Conservation (phyloP, 2,888 invertebrate species). For the Acleris sparsana region DNA sequence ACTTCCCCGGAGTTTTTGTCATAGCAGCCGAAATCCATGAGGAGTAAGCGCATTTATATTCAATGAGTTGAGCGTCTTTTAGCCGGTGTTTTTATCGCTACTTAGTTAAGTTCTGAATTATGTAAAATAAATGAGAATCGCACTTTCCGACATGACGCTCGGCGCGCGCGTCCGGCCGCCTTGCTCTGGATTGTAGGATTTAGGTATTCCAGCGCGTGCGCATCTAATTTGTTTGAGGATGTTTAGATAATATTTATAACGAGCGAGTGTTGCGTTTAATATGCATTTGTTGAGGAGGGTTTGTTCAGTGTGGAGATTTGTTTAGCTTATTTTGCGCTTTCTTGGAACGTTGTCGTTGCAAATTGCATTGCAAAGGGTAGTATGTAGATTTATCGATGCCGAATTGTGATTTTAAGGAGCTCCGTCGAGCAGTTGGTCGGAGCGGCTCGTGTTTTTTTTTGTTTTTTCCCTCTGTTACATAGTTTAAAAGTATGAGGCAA, state of each 20-base stretch:
- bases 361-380: too few relatives aligned
- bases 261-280: constrained; percentile 53
- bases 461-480: too few relatives aligned
- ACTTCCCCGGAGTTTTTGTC: constrained; percentile 87
- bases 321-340: too few relatives aligned
- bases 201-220: constrained; percentile 57
- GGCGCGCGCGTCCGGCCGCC: constrained; percentile 64
- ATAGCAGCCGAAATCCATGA: constrained; percentile 86
- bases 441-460: too few relatives aligned
- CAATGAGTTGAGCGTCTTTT: constrained; percentile 63
- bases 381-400: too few relatives aligned
- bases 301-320: neutral
- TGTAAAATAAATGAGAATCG: constrained; percentile 77
- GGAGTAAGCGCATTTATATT: constrained; percentile 64
- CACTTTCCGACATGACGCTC: constrained; percentile 75
- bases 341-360: too few relatives aligned
- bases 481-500: too few relatives aligned
- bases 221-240: constrained; percentile 65
- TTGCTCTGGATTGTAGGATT: constrained; percentile 70
- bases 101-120: constrained; percentile 70
- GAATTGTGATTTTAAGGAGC: too few relatives aligned
- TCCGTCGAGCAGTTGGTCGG: too few relatives aligned
- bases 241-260: constrained; percentile 67
- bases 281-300: constrained; percentile 29
- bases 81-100: constrained; percentile 72